Percentiles rank a stretch among this genome's conserved stretches.
These are phyloP conservation scores for Manacus vitellinus DNA, from an alignment of 2,113 vertebrate genomes.

Conservation along the genomic window DNA sequence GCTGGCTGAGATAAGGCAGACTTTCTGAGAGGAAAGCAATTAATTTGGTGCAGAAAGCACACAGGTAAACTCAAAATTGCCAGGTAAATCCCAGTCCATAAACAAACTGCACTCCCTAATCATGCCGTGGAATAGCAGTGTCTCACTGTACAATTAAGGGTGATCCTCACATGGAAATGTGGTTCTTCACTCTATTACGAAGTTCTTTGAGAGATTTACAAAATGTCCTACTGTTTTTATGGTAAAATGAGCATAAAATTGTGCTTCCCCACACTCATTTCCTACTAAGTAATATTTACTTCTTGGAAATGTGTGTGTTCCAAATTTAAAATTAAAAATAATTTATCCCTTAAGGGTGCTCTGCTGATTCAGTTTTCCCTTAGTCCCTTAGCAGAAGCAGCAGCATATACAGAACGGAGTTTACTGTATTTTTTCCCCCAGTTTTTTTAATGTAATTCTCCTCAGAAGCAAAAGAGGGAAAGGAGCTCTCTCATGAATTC, in stretches of 20 bases:
- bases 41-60: not conserved
- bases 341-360: not conserved
- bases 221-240: not conserved
- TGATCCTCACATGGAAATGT: not conserved
- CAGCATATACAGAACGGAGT: not conserved
- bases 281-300: not conserved
- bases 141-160: not conserved
- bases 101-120: not conserved
- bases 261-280: not conserved
- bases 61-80: not conserved
- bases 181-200: not conserved
- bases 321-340: constrained; percentile 17
- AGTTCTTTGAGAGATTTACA: not conserved
- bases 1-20: not conserved
- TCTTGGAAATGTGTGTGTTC: not conserved
- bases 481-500: fast-evolving
- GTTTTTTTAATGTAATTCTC: not conserved
- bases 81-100: not conserved
- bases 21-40: not conserved
- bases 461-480: not conserved
- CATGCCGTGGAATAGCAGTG: not conserved
- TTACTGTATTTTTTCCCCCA: not conserved
- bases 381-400: not conserved
- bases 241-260: constrained; percentile 28
- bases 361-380: not conserved